These are phyloP conservation scores for Poecilia wingei DNA, from an alignment of 2,797 vertebrate species.

Conservation along the genomic window DNA sequence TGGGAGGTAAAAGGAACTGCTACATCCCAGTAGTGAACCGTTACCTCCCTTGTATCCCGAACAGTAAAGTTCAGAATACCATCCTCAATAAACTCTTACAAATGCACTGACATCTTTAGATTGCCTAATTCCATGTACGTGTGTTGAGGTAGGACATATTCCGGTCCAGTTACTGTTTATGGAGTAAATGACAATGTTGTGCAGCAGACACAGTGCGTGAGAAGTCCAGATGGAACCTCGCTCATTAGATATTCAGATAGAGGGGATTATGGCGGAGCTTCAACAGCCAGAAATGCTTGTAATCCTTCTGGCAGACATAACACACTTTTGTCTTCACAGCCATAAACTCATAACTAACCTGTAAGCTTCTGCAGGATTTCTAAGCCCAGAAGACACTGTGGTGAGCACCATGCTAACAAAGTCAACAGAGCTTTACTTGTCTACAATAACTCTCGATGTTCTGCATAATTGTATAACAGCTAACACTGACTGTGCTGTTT, in stretches of 20 bases:
- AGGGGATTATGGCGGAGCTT: constrained; percentile 57
- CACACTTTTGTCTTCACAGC: constrained; percentile 55
- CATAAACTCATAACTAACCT: constrained; percentile 46
- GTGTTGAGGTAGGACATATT: constrained; percentile 43
- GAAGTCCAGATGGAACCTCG: constrained; percentile 52
- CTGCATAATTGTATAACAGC: constrained; percentile 31
- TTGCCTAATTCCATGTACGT: constrained; percentile 26
- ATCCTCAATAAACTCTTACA: background rate
- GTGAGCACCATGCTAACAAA: constrained; percentile 36
- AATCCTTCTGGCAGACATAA: constrained; percentile 71
- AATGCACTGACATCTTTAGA: constrained; percentile 2
- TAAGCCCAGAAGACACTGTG: constrained; percentile 20
- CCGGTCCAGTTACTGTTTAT: constrained; percentile 56
- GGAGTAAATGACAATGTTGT: constrained; percentile 42
- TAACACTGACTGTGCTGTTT: background rate
- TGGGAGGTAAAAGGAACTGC: background rate
- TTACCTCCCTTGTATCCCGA: too few relatives aligned
- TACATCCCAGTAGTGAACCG: too few relatives aligned
- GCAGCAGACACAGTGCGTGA: constrained; percentile 48
- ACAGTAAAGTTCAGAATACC: background rate
- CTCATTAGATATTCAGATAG: constrained; percentile 75
- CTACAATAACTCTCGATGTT: background rate
- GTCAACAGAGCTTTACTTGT: constrained; percentile 7
- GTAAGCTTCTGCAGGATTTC: constrained; percentile 42
- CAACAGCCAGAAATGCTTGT: constrained; percentile 59